A percentile compares a stretch with the other conserved stretches of the same genome.
These are phyloP conservation scores for Ceratina australensis DNA, from an alignment of 1,140 invertebrate genomes.

Conservation along the genomic window DNA sequence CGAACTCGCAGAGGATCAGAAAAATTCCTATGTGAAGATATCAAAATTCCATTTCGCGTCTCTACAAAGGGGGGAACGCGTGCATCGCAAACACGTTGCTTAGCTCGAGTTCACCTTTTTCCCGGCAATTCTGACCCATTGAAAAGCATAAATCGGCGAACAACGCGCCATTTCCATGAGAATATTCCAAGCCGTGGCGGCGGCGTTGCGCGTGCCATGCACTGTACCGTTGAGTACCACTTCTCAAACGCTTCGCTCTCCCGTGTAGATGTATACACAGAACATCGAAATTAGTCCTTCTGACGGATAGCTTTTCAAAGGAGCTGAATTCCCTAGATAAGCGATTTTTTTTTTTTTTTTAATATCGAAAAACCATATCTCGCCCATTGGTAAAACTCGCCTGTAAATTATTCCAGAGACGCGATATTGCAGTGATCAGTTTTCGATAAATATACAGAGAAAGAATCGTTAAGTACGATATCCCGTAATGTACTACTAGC, in stretches of 20 bases:
- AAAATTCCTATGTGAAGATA: neutral
- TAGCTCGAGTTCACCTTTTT: neutral
- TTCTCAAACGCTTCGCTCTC: slow-evolving; percentile 25
- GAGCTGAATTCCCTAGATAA: too few species aligned
- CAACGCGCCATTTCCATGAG: neutral
- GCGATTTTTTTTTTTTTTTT: neutral
- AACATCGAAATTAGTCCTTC: slow-evolving; percentile 54
- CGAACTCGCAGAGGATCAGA: neutral
- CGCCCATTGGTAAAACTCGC: too few species aligned
- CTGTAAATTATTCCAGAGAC: too few species aligned
- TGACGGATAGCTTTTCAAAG: slow-evolving; percentile 30
- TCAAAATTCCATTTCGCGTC: slow-evolving; percentile 3
- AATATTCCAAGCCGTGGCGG: slow-evolving; percentile 36
- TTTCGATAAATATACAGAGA: neutral
- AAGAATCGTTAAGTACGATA: too few species aligned
- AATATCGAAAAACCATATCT: neutral
- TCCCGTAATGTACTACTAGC: neutral
- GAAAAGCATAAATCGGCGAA: slow-evolving; percentile 10
- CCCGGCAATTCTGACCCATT: neutral
- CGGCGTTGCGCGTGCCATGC: slow-evolving; percentile 6
- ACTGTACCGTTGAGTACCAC: slow-evolving; percentile 40
- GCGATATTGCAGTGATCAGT: neutral
- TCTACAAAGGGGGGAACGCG: neutral
- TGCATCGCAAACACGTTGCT: neutral
- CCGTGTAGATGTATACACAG: slow-evolving; percentile 56